phyloP scores from a whole-genome alignment of 1,140 invertebrate species.

The silkworm (Bombyx mori) region ASM3026992v2 NC_085125.1:7126001-7126500 shows the following conservation, averaged over 20 bases:
- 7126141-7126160: too few species aligned
- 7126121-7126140: too few species aligned
- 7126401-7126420: conserved; percentile 60
- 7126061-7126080: too few species aligned
- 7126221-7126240: too few species aligned
- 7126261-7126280: conserved; percentile 74
- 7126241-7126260: background rate
- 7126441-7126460: background rate
- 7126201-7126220: background rate
- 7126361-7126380: conserved; percentile 75
- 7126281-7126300: conserved; percentile 69
- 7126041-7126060: too few species aligned
- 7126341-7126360: conserved; percentile 73
- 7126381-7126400: conserved; percentile 74
- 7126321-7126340: conserved; percentile 64
- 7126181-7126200: background rate
- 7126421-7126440: background rate
- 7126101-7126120: too few species aligned
- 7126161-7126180: too few species aligned
- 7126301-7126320: conserved; percentile 70
- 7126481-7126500: too few species aligned
- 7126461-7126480: background rate
- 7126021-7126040: too few species aligned
- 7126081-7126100: too few species aligned
- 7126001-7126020: too few species aligned